Conservation (phyloP, 2,888 invertebrate species). For the Tetranychus truncatus region DNA sequence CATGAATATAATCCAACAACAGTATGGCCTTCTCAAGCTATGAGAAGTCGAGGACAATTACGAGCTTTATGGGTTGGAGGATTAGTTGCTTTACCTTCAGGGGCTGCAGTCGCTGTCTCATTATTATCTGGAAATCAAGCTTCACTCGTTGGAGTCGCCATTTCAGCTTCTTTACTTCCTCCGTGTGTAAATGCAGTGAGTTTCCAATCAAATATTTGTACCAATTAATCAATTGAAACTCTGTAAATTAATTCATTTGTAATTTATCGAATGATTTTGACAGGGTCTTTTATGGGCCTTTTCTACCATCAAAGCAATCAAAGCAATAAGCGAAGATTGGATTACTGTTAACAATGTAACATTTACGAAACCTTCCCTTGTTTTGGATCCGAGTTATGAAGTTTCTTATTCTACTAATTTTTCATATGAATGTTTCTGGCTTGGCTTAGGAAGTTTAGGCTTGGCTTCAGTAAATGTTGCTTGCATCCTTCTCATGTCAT, state of each 20-base stretch:
- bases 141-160: conserved; percentile 59
- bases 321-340: conserved; percentile 21
- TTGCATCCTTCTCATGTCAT: conserved; percentile 41
- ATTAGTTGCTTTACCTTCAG: conserved; percentile 55
- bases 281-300: conserved; percentile 26
- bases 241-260: too few relatives aligned
- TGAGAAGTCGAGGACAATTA: conserved; percentile 46
- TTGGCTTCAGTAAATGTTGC: conserved; percentile 61
- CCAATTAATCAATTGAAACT: background rate
- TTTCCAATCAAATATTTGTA: conserved; percentile 10
- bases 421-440: conserved; percentile 54
- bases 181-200: conserved; percentile 56
- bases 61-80: conserved; percentile 50
- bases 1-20: conserved; percentile 38
- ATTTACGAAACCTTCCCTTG: conserved; percentile 20
- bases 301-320: conserved; percentile 18
- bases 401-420: conserved; percentile 53
- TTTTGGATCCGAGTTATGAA: conserved; percentile 28
- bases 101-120: conserved; percentile 56
- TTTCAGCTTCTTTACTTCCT: conserved; percentile 57
- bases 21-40: conserved; percentile 48
- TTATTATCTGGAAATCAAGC: conserved; percentile 58
- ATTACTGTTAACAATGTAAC: background rate
- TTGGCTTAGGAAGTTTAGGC: conserved; percentile 59
- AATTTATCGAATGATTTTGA: background rate